phyloP scores from a whole-genome alignment of 2,797 vertebrate species.

The Argya squamiceps region DNA sequence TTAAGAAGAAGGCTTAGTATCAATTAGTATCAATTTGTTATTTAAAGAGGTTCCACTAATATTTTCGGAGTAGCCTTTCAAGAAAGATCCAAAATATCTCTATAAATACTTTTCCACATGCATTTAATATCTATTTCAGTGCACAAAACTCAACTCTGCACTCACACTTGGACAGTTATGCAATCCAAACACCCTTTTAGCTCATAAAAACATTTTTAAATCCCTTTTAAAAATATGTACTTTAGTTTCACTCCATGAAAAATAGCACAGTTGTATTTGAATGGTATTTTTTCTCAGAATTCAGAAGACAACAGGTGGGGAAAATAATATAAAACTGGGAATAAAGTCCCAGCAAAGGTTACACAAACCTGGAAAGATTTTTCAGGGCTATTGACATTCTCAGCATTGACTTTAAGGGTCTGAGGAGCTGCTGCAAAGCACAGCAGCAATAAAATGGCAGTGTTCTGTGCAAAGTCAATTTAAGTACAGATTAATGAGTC shows the following conservation, averaged over 20 bases:
- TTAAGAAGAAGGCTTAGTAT: neutral
- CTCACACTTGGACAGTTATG: neutral
- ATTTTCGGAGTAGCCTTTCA: neutral
- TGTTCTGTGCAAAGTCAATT: conserved; percentile 18
- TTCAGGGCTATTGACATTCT: neutral
- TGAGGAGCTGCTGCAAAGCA: neutral
- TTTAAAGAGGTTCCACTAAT: neutral
- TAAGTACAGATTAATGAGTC: conserved; percentile 29
- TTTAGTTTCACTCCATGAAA: neutral
- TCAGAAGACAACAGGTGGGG: neutral
- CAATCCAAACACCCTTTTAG: neutral
- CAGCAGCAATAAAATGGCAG: conserved; percentile 20
- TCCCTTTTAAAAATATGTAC: neutral
- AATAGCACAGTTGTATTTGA: neutral
- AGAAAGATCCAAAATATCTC: neutral
- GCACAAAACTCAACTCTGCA: neutral
- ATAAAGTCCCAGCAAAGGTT: neutral
- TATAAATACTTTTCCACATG: neutral
- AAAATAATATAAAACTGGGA: neutral
- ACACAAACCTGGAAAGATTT: neutral
- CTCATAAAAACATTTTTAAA: neutral
- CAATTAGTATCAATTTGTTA: neutral
- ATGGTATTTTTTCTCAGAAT: neutral
- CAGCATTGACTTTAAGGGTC: neutral
- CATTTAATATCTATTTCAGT: neutral